Base-by-base conservation (phyloP, 2,797 vertebrate genomes). In the Phoxinus dragarum region DNA sequence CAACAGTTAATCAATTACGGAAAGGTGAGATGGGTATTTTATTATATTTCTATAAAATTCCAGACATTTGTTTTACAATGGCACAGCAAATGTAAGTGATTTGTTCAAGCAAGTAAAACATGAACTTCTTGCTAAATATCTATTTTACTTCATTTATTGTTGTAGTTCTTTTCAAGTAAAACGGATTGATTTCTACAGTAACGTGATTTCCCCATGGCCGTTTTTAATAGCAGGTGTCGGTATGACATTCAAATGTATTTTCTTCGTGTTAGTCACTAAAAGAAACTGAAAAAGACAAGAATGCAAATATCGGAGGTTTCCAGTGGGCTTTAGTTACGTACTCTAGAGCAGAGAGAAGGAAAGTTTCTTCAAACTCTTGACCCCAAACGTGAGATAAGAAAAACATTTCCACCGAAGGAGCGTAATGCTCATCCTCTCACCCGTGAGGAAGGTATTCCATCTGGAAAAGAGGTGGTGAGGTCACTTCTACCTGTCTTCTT, bases 371-470 rank as follows among this genome's bases (percentile, higher is more conserved):
- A 88, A 93, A 91, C 89, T 64, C 89, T 90, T 90, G 85, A 87
- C 91, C 91, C 86, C 81, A 84, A 88, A 90, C 52, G 84, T 93
- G 89, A 93, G 90, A 91, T 91, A 92, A 89, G 89, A 90, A 81
- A 67, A 40, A 92, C 86, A 90, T 95, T 96, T 96, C 95, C 95
- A 90, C 89, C 84, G 59, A 75, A 87, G 89, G 81, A 89, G 92
- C 91, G 88, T 85, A 38, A 52, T 69, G 86, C 31, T 84, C 90
- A 91, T 86, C 84, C 93, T 89, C 88, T 86, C 77, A 90, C 61
- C 83, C 85, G 72, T 90, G 88, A 91, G 88, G 88, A 92, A 91
- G 89, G 90, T 92, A 91, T 92, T 95, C 95, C 95, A 94, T 91
- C 91, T 94, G 95, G 95, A 94, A 94, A 91, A 88, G 88, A 91